phyloP scores from a whole-genome alignment of 2,113 vertebrate genomes.

The Malaclemys terrapin region DNA sequence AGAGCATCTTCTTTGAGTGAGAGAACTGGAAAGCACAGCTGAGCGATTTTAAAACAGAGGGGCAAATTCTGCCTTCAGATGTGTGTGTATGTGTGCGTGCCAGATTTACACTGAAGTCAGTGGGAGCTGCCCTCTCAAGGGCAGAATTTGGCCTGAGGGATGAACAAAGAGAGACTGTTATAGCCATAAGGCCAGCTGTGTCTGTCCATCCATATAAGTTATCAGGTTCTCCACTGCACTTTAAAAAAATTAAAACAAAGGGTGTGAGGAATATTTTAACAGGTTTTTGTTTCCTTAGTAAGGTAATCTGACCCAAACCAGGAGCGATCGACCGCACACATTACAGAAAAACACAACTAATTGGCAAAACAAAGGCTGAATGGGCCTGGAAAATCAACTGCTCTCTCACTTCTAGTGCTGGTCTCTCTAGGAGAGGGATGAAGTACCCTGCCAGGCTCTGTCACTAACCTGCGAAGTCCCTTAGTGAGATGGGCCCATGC shows the following conservation, averaged over 20 bases:
- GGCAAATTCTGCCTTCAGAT: neutral
- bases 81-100: neutral
- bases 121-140: neutral
- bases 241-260: neutral
- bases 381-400: neutral
- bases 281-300: neutral
- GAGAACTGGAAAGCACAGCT: neutral
- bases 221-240: neutral
- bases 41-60: slow-evolving; percentile 1
- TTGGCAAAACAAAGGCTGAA: neutral
- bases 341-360: neutral
- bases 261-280: neutral
- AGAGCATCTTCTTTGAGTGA: neutral
- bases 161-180: neutral
- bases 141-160: neutral
- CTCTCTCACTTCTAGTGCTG: neutral
- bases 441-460: neutral
- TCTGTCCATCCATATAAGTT: neutral
- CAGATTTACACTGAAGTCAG: neutral
- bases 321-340: neutral
- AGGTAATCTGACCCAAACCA: neutral
- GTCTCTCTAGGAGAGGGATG: neutral
- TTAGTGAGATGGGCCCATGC: neutral
- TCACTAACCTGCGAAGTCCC: neutral
- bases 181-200: neutral